These are phyloP conservation scores for Lydus trimaculatus DNA, from an alignment of 2,888 invertebrate genomes.

Conservation along the genomic window DNA sequence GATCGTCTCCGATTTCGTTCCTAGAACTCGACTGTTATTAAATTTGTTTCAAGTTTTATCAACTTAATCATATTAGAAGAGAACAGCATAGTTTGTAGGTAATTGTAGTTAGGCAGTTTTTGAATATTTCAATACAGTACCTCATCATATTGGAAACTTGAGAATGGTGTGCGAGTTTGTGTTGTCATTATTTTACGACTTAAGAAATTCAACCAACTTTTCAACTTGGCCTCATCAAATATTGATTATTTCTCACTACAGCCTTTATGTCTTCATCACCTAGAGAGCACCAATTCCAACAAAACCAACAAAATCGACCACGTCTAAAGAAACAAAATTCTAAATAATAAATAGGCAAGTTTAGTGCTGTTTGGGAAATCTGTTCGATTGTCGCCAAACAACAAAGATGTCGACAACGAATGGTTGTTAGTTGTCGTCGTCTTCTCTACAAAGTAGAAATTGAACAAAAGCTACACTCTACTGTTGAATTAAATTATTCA, in stretches of 20 bases:
- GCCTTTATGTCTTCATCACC: background rate
- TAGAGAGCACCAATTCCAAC: background rate
- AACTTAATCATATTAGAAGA: background rate
- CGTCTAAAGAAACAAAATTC: background rate
- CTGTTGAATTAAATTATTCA: no score
- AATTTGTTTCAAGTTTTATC: background rate
- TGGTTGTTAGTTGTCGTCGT: no score
- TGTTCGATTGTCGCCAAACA: background rate
- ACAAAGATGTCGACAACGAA: background rate
- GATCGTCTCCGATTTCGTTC: background rate
- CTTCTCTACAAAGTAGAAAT: no score
- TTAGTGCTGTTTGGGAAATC: background rate
- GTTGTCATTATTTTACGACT: background rate
- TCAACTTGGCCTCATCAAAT: background rate
- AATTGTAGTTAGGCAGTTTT: no score
- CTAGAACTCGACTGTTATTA: background rate
- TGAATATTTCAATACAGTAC: background rate
- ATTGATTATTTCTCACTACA: background rate
- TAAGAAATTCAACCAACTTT: background rate
- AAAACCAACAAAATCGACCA: background rate
- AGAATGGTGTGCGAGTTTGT: background rate
- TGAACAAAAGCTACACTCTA: no score
- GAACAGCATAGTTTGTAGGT: background rate
- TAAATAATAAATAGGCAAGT: background rate
- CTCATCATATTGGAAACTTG: background rate